phyloP scores from a whole-genome alignment of 2,797 vertebrate genomes.

The Denticeps clupeoides region DNA sequence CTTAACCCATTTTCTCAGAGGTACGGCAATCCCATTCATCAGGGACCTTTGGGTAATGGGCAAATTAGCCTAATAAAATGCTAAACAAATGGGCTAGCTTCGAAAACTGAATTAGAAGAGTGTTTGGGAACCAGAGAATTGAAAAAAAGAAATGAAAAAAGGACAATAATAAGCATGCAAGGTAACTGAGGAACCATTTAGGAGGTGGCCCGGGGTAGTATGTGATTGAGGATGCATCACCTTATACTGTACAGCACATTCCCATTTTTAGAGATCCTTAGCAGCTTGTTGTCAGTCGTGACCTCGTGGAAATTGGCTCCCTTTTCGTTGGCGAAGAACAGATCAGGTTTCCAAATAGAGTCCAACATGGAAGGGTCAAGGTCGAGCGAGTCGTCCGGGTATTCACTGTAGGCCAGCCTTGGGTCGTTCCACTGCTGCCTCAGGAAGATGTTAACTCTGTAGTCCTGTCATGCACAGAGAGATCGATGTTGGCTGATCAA shows the following conservation, averaged over 20 bases:
- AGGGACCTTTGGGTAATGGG: neutral
- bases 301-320: slow-evolving; percentile 97
- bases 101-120: neutral
- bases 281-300: slow-evolving; percentile 94
- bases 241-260: slow-evolving; percentile 97
- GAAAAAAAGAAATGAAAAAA: neutral
- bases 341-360: slow-evolving; percentile 96
- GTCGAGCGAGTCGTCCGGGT: slow-evolving; percentile 89
- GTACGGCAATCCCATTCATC: slow-evolving; percentile 28
- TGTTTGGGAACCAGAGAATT: neutral
- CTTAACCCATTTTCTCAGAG: slow-evolving; percentile 13
- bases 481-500: slow-evolving; percentile 13
- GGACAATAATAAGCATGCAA: too few relatives aligned
- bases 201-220: neutral
- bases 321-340: slow-evolving; percentile 98
- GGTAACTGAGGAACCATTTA: too few relatives aligned
- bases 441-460: slow-evolving; percentile 94
- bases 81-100: slow-evolving; percentile 5
- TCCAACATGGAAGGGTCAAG: slow-evolving; percentile 97
- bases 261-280: slow-evolving; percentile 88
- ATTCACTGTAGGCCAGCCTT: slow-evolving; percentile 88
- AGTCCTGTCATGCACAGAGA: slow-evolving; percentile 64
- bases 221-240: slow-evolving; percentile 43
- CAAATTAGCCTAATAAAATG: slow-evolving; percentile 12
- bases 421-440: slow-evolving; percentile 97